Base-by-base conservation (phyloP, 2,888 invertebrate genomes). In the Acleris literana region DNA sequence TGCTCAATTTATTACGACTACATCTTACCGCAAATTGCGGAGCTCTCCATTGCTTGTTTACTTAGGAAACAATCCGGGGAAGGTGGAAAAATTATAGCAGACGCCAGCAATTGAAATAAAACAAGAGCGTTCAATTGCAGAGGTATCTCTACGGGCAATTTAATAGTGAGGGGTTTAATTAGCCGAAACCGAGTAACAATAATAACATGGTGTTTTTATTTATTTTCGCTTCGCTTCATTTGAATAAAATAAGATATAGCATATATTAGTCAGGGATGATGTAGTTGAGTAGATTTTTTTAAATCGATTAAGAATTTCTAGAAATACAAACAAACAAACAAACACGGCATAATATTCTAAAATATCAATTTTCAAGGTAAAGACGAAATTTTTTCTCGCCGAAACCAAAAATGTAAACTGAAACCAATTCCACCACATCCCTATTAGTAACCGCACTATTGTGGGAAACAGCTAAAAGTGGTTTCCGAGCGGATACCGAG, bases 31-130 rank as follows among this genome's bases (percentile, higher is more conserved):
- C 65, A 65, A 65, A 61, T 61, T 61, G 60, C 33, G n/a, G 17
- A 51, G 59, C 54, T 59, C 55, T 29, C 65, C 55, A 65, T 61
- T 29, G 60, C 65, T 65, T 61, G 60, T 60, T 65, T 65, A 60
- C 65, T 65, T 56, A 51, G 55, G 44, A 65, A 65, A 65, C 51
- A 65, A 65, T 65, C 20, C 64, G 44, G 18, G 17, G 51, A 44
- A 65, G 54, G 55, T 65, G 55, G 60, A 56, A 56, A 60, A 61
- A 60, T 65, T 64, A 64, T 64, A 59, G 64, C 54, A 17, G 25
- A 48, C 43, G 59, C 49, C 59, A 59, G 64, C 64, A 60, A 64
- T 64, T 59, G 54, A 64, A 59, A 64, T 64, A 64, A 64, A 64
- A 64, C 64, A 54, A 64, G 46, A 18, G 11, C 25, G 59, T 55